Evolutionary conservation across 1,140 invertebrate species (phyloP).

Genomic region (Medauroidea extradentata): DNA sequence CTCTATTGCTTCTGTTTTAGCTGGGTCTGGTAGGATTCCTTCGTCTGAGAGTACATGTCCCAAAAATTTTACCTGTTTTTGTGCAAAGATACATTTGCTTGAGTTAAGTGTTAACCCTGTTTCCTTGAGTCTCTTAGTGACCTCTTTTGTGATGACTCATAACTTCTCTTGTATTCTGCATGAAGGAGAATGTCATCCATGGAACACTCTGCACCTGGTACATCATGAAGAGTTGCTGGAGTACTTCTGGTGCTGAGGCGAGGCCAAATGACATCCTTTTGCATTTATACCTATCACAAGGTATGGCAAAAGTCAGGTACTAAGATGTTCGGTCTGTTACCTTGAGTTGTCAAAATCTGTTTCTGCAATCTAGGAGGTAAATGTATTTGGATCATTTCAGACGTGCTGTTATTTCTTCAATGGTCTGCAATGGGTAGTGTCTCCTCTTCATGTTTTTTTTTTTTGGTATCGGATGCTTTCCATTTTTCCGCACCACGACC

Average conservation of each 20-base stretch:
- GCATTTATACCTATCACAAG: slow-evolving; percentile 31
- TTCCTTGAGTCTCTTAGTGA: neutral
- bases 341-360: slow-evolving; percentile 11
- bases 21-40: slow-evolving; percentile 13
- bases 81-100: neutral
- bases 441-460: slow-evolving; percentile 11
- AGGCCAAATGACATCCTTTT: slow-evolving; percentile 34
- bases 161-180: neutral
- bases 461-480: neutral
- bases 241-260: slow-evolving; percentile 26
- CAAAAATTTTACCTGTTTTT: slow-evolving; percentile 4
- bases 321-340: slow-evolving; percentile 4
- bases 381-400: slow-evolving; percentile 6
- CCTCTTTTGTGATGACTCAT: too few species aligned
- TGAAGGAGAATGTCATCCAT: slow-evolving; percentile 1
- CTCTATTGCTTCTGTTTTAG: slow-evolving; percentile 22
- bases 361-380: slow-evolving; percentile 7
- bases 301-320: slow-evolving; percentile 27
- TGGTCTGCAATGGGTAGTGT: slow-evolving; percentile 9
- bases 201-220: slow-evolving; percentile 2
- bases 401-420: slow-evolving; percentile 10
- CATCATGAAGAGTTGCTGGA: slow-evolving; percentile 25
- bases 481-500: too few species aligned
- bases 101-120: neutral
- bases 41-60: slow-evolving; percentile 8